Evolutionary conservation across 1,140 invertebrate species (phyloP), one percentile per base, ranked within the genome.

Genomic region (Mylabris phalerata): DNA sequence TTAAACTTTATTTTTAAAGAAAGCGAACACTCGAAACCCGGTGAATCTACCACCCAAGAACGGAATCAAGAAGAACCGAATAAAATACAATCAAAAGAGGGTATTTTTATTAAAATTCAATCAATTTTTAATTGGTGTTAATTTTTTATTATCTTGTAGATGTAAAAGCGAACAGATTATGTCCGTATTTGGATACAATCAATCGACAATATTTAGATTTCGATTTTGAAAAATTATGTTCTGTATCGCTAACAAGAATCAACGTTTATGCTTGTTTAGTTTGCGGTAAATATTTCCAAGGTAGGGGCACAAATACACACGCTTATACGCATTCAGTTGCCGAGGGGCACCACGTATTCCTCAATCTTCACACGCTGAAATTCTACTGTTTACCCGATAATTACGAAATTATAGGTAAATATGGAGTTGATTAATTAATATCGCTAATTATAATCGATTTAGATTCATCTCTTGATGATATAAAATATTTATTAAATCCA

Each of bases 191-290:
- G 60, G 96, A 98, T 70, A 97, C 95, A 11, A 98, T 98, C 45
- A 97, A 98, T 75, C 82, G 95, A 48, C 93, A 95, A 72, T 86
- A 98, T 63, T 77, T 99, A 48, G 98, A 99, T 78, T 99, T 99
- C 82, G 98, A 99, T 80, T 99, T 99, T 82, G 98, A 99, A 75
- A 99, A 99, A 75, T 77, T 99, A 3, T 99, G 98, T 74, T 99
- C 95, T 1, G 88, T 99, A 19, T 98, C 96, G 3, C 75, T 99
- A 43, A 98, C 95, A 0, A 87, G 98, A 71, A 96, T 99, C 51
- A 99, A 99, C 82, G 96, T 99, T 24, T 99, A 99, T 77, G 97
- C 96, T n/a, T 99, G 98, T 75, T 79, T 99, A 38, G 95, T 99
- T 2, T 99, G 98, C 77, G 98, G 98, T 19, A 99, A 99, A 79